A percentile compares a stretch with the other conserved stretches of the same genome.
Evolutionary conservation across 2,113 vertebrate genomes (phyloP).

Genomic region (Daphoenositta chrysoptera): DNA sequence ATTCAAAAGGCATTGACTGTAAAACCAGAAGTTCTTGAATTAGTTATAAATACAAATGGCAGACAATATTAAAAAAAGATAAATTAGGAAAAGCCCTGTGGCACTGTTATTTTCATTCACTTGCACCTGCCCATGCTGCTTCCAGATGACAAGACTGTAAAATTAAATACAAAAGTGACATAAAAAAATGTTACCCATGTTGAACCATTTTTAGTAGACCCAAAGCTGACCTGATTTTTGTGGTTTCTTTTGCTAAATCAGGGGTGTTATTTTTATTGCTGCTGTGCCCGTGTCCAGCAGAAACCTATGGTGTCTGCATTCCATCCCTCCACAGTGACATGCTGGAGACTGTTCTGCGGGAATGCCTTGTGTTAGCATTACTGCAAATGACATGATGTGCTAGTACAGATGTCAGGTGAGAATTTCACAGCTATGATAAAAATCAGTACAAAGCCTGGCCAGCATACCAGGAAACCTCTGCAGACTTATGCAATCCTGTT

Average conservation of each 20-base stretch:
- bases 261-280: not conserved
- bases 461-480: conserved; percentile 10
- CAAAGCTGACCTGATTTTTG: not conserved
- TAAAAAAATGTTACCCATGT: not conserved
- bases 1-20: not conserved
- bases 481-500: conserved; percentile 13
- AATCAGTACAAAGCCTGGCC: conserved; percentile 24
- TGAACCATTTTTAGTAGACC: not conserved
- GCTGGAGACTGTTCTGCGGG: not conserved
- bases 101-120: not conserved
- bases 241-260: not conserved
- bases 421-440: not conserved
- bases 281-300: not conserved
- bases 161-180: not conserved
- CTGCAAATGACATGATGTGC: not conserved
- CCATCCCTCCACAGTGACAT: not conserved
- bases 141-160: not conserved
- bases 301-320: accelerated
- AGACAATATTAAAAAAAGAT: not conserved
- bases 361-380: not conserved
- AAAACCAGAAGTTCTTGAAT: not conserved
- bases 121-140: not conserved
- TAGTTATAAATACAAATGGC: not conserved
- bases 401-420: conserved; percentile 8
- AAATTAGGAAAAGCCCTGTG: not conserved